These are phyloP conservation scores for Drosophila vallismaia DNA, from an alignment of 2,888 invertebrate genomes.

Conservation along the genomic window DNA sequence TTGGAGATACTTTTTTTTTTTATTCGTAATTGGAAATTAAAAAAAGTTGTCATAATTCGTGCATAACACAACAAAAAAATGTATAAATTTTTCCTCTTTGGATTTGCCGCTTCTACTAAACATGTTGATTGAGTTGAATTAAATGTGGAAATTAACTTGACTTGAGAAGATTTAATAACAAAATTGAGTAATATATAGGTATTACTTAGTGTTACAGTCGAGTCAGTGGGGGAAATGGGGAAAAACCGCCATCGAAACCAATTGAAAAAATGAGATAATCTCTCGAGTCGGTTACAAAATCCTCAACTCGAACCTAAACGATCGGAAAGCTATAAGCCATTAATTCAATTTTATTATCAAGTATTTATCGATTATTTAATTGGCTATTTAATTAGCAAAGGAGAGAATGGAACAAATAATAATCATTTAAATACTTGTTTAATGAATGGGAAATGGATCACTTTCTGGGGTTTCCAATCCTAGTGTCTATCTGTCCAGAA, in stretches of 20 bases:
- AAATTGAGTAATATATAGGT: not conserved
- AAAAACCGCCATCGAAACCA: not conserved
- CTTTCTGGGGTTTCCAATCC: too few species aligned
- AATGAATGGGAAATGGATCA: not conserved
- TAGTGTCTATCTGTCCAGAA: too few species aligned
- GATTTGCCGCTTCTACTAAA: constrained; percentile 5
- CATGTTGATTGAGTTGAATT: constrained; percentile 61
- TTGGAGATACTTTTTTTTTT: not conserved
- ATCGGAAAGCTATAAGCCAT: not conserved
- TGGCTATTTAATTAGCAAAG: not conserved
- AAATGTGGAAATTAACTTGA: constrained; percentile 66
- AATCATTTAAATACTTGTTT: not conserved
- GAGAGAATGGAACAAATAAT: not conserved
- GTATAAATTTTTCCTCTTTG: constrained; percentile 27
- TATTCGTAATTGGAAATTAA: constrained; percentile 62
- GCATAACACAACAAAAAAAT: constrained; percentile 16
- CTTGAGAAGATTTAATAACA: constrained; percentile 33
- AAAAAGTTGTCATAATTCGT: constrained; percentile 65
- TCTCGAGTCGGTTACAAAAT: not conserved
- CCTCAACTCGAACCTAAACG: not conserved
- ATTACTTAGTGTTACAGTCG: not conserved
- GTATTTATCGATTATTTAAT: not conserved
- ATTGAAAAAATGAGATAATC: constrained; percentile 3
- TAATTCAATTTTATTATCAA: not conserved
- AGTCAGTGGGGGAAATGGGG: constrained; percentile 30